These are phyloP conservation scores for Anastrepha obliqua DNA, from an alignment of 1,140 invertebrate species.

Conservation along the genomic window DNA sequence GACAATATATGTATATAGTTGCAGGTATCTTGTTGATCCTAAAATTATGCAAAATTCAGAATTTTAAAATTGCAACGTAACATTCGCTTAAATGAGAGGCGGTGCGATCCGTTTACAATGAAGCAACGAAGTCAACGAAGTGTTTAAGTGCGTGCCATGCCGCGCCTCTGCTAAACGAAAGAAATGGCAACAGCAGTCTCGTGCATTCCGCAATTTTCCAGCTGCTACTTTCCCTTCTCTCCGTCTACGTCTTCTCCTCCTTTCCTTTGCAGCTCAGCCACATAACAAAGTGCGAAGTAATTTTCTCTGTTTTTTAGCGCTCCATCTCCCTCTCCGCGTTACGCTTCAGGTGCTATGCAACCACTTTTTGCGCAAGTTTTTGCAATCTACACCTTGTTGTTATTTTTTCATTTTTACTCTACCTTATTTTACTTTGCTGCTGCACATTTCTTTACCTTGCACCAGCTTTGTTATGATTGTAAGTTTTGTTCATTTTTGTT, in stretches of 20 bases:
- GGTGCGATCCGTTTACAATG: not conserved
- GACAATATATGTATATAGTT: not conserved
- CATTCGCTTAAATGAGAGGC: not conserved
- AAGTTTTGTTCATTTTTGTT: slow-evolving; percentile 17
- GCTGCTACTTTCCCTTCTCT: not conserved
- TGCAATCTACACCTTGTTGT: slow-evolving; percentile 27
- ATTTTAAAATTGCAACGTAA: slow-evolving; percentile 21
- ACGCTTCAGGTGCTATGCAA: too few species aligned
- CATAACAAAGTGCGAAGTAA: slow-evolving; percentile 48
- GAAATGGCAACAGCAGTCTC: not conserved
- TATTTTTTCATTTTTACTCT: not conserved
- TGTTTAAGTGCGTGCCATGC: slow-evolving; percentile 25
- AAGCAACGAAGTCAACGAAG: not conserved
- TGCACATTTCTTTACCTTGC: not conserved
- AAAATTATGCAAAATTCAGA: slow-evolving; percentile 28
- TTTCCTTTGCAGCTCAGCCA: not conserved
- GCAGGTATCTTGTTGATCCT: slow-evolving; percentile 22
- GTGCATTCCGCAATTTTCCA: not conserved
- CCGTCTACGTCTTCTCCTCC: not conserved
- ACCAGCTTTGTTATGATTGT: slow-evolving; percentile 6
- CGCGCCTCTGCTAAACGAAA: not conserved
- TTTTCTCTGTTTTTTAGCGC: not conserved
- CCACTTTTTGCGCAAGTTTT: not conserved
- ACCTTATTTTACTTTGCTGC: not conserved
- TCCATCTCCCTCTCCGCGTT: too few species aligned